Percentiles rank a stretch among this genome's conserved stretches.
Conservation (phyloP, 2,888 invertebrate genomes). For the Xylota segnis region DNA sequence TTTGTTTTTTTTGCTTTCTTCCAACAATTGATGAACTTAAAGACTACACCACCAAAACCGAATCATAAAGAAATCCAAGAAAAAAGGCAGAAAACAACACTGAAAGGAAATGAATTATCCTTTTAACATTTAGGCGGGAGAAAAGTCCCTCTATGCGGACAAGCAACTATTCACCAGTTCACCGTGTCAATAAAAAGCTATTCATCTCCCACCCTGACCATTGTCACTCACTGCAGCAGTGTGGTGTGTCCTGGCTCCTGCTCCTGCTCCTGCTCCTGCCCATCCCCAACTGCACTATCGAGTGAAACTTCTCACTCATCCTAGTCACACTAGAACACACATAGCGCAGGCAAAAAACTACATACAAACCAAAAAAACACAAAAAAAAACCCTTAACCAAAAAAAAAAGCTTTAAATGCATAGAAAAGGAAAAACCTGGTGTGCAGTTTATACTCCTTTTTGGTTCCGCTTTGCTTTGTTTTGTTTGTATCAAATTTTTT, state of each 20-base stretch:
- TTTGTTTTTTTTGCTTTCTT: slow-evolving; percentile 24
- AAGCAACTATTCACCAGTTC: slow-evolving; percentile 66
- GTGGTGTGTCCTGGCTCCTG: too few relatives aligned
- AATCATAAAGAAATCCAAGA: slow-evolving; percentile 3
- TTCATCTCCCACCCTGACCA: slow-evolving; percentile 60
- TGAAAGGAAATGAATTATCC: slow-evolving; percentile 32
- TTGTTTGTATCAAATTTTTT: slow-evolving; percentile 78
- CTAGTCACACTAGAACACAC: slow-evolving; percentile 32
- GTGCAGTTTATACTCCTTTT: slow-evolving; percentile 69
- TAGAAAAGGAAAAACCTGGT: slow-evolving; percentile 69
- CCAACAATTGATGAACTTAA: slow-evolving; percentile 28
- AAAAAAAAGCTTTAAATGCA: slow-evolving; percentile 74
- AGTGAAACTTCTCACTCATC: slow-evolving; percentile 40
- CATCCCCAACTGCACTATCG: not conserved
- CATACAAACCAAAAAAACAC: slow-evolving; percentile 46
- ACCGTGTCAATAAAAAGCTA: slow-evolving; percentile 70
- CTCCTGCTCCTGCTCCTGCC: too few relatives aligned
- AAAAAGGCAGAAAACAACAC: slow-evolving; percentile 20
- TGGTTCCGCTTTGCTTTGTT: slow-evolving; percentile 75
- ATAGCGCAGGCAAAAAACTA: slow-evolving; percentile 46
- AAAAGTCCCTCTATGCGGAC: slow-evolving; percentile 21
- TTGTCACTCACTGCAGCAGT: slow-evolving; percentile 43
- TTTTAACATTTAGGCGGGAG: slow-evolving; percentile 62
- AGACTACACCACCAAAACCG: slow-evolving; percentile 29
- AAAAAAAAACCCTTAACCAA: slow-evolving; percentile 49